Evolutionary conservation across 2,888 invertebrate genomes (phyloP).

Genomic region (Perizoma affinitatum): DNA sequence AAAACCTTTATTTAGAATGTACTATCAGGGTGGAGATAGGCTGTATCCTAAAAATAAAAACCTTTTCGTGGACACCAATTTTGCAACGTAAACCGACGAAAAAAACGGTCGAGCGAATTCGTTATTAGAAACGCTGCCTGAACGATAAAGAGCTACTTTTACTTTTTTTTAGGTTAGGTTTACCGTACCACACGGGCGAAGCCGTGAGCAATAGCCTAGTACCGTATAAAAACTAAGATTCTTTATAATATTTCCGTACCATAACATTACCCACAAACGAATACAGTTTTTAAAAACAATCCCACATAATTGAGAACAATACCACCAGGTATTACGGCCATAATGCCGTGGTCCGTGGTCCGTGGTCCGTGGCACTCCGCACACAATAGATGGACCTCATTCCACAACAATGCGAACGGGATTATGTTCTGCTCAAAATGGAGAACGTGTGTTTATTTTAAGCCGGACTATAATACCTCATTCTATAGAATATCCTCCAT

Average conservation of each 20-base stretch:
- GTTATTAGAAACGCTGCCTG: no score
- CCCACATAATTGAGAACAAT: conserved; percentile 13
- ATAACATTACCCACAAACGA: conserved; percentile 2
- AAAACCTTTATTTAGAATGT: no score
- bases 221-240: no score
- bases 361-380: background rate
- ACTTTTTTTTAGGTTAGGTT: no score
- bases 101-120: no score
- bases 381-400: conserved; percentile 18
- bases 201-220: no score
- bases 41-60: no score
- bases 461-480: conserved; percentile 1
- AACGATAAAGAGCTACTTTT: no score
- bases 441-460: conserved; percentile 7
- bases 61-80: no score
- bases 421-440: conserved; percentile 13
- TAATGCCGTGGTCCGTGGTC: background rate
- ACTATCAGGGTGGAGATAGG: no score
- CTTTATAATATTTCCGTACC: background rate
- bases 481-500: background rate
- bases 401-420: conserved; percentile 17
- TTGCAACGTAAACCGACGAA: no score
- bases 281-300: conserved; percentile 5
- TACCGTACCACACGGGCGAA: no score
- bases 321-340: background rate